Conservation (phyloP, 2,888 invertebrate species). For the Oscheius sp. region DNA sequence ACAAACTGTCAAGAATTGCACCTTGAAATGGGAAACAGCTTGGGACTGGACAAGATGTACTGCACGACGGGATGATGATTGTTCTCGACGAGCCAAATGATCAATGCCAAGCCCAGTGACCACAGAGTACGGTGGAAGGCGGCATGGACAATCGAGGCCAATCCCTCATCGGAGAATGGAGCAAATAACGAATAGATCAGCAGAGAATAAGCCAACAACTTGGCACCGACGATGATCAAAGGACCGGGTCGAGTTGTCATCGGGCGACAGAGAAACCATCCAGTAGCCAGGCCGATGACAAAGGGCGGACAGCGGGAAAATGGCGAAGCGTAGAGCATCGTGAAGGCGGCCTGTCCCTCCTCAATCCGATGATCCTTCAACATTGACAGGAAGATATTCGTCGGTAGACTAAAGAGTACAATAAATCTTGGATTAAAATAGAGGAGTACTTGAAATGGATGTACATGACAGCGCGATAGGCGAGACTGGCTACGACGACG, state of each 20-base stretch:
- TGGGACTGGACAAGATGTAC: conserved; percentile 37
- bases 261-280: conserved; percentile 21
- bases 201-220: background rate
- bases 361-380: conserved; percentile 41
- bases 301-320: conserved; percentile 50
- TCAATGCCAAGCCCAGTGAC: conserved; percentile 43
- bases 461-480: conserved; percentile 38
- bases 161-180: conserved; percentile 24
- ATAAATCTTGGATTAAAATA: background rate
- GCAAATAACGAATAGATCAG: conserved; percentile 27
- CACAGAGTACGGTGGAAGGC: conserved; percentile 43
- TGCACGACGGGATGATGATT: conserved; percentile 36
- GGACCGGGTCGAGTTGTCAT: background rate
- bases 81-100: conserved; percentile 40
- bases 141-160: conserved; percentile 38
- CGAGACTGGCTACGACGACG: conserved; percentile 21
- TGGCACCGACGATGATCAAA: background rate
- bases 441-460: conserved; percentile 10
- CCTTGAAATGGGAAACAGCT: conserved; percentile 41
- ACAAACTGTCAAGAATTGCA: background rate
- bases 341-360: conserved; percentile 36
- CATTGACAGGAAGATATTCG: conserved; percentile 51
- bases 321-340: conserved; percentile 46
- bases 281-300: conserved; percentile 43
- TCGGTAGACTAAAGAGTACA: conserved; percentile 33